phyloP scores from a whole-genome alignment of 1,140 invertebrate species.

The Temnothorax longispinosus region DNA sequence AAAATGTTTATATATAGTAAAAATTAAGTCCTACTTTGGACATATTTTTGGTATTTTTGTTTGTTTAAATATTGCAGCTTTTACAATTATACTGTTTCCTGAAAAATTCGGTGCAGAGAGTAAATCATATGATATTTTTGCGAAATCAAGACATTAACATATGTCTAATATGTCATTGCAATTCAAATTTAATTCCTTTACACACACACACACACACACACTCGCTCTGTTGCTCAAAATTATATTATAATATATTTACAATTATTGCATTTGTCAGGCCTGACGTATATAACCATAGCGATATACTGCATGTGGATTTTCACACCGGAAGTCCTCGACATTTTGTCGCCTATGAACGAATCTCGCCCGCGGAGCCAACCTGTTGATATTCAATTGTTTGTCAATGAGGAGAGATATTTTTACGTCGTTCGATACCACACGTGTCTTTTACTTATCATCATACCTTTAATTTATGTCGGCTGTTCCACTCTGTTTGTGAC shows the following conservation, averaged over 20 bases:
- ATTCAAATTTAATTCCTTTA: too few relatives aligned
- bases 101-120: background rate
- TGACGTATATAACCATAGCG: background rate
- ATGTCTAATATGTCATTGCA: background rate
- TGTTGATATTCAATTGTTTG: background rate
- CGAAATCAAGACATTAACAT: too few relatives aligned
- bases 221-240: too few relatives aligned
- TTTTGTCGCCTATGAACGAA: conserved; percentile 18
- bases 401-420: background rate
- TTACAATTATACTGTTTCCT: background rate
- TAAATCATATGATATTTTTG: too few relatives aligned
- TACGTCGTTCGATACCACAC: background rate
- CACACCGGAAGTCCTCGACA: conserved; percentile 13
- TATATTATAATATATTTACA: background rate
- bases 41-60: background rate
- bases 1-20: background rate
- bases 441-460: accelerated
- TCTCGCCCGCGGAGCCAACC: background rate
- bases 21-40: background rate
- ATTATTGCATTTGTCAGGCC: conserved; percentile 1
- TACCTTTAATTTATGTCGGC: background rate
- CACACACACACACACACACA: too few relatives aligned
- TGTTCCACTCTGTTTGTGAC: background rate
- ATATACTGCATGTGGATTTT: background rate
- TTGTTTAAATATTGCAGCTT: background rate